phyloP scores from a whole-genome alignment of 2,888 invertebrate species.

The Drosophila rellima region DNA sequence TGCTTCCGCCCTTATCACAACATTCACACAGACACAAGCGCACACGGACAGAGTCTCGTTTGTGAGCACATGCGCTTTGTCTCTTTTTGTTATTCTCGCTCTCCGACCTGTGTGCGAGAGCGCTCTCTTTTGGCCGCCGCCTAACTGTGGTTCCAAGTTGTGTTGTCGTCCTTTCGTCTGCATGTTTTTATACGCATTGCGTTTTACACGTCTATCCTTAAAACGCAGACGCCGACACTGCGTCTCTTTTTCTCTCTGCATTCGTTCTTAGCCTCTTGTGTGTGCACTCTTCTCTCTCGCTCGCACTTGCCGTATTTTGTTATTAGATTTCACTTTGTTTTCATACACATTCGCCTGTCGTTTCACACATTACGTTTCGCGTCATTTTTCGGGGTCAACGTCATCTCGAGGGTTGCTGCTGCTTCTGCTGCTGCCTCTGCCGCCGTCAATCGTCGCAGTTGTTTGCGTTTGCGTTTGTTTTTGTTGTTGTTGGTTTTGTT shows the following conservation, averaged over 20 bases:
- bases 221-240: slow-evolving; percentile 56
- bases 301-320: slow-evolving; percentile 62
- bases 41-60: slow-evolving; percentile 18
- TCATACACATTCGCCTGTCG: slow-evolving; percentile 73
- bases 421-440: slow-evolving; percentile 37
- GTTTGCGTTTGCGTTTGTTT: slow-evolving; percentile 58
- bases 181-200: slow-evolving; percentile 79
- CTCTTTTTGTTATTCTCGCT: slow-evolving; percentile 7
- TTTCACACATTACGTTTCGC: slow-evolving; percentile 79
- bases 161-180: slow-evolving; percentile 70
- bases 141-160: slow-evolving; percentile 52
- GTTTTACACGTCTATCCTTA: slow-evolving; percentile 76
- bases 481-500: slow-evolving; percentile 34
- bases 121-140: slow-evolving; percentile 47
- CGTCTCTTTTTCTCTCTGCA: slow-evolving; percentile 14
- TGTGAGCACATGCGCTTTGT: slow-evolving; percentile 51
- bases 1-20: slow-evolving; percentile 72
- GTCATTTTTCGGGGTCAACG: slow-evolving; percentile 83
- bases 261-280: slow-evolving; percentile 12
- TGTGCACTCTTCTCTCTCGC: slow-evolving; percentile 43
- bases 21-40: slow-evolving; percentile 31
- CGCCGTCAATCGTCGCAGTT: slow-evolving; percentile 59
- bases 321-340: slow-evolving; percentile 79
- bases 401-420: slow-evolving; percentile 83
- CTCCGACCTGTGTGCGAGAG: slow-evolving; percentile 10